Base-by-base conservation (phyloP, 2,113 vertebrate genomes). In the Anhinga rufa region DNA sequence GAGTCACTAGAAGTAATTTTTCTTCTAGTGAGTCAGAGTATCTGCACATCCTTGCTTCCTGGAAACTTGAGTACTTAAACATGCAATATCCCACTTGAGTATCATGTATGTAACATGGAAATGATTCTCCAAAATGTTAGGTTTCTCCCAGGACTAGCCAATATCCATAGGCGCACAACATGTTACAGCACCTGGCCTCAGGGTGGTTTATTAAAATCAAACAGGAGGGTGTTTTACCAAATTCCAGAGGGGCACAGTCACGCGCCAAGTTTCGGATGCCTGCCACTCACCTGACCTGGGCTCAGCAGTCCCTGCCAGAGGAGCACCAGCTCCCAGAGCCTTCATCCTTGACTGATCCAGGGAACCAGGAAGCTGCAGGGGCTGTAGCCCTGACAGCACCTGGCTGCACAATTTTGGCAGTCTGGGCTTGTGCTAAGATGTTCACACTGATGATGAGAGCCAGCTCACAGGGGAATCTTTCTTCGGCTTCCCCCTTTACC, bases 1-100 rank as follows among this genome's bases (percentile, higher is more conserved):
- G 95, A 97, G 82, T 95, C 94, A 97, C 62, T 55, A 42, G 32
- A 82, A 49, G 71, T 68, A 66, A 75, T 70, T 88, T 91, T 86
- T 78, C 58, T 71, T 75, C 36, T n/a, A 40, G 38, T 93, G 95
- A 96, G 79, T 95, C 94, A 96, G 74, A 95, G 85, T 97, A 88
- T 66, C 78, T 70, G 55, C 79, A 91, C 28, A 82, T 86, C 93
- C 76, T 55, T 83, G 24, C 85, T 97, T 85, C 78, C 90, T 94
- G 78, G 57, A 88, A 82, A 86, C 82, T 7, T 31, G 17, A 84
- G 70, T 32, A 55, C 17, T 86, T 76, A 54, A 94, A 72, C 46
- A 60, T 3, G 1, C 70, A 87, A 75, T 22, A 87, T 72, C 81
- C 46, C 82, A 54, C 40, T 92, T 8, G 15, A 40, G 52, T 88